phyloP scores from a whole-genome alignment of 2,113 vertebrate genomes.

The Cisticola juncidis region DNA sequence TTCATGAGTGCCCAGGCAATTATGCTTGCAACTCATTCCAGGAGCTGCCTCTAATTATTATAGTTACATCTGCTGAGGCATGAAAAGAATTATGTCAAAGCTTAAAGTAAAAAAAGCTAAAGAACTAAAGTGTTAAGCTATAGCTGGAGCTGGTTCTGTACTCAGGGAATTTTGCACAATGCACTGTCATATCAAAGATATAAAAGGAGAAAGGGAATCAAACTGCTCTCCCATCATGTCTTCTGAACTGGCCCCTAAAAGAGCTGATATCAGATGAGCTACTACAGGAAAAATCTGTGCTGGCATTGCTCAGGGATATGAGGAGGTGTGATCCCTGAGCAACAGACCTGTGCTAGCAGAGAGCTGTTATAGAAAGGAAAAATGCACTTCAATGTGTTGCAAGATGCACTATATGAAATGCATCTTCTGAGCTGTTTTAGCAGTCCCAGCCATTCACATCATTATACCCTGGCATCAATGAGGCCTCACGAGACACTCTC shows the following conservation, averaged over 20 bases:
- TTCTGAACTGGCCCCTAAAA: neutral
- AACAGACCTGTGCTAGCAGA: neutral
- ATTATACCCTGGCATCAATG: neutral
- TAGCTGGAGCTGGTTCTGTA: neutral
- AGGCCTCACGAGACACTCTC: neutral
- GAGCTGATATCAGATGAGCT: neutral
- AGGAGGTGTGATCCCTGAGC: neutral
- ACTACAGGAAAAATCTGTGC: neutral
- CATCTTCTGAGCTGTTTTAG: neutral
- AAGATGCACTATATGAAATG: neutral
- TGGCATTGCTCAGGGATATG: neutral
- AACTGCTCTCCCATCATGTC: neutral
- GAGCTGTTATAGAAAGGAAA: neutral
- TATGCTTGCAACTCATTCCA: neutral
- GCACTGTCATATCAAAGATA: neutral
- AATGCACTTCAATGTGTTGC: fast-evolving
- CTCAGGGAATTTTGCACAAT: neutral
- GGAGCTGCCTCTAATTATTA: neutral
- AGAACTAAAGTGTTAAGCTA: neutral
- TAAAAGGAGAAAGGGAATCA: neutral
- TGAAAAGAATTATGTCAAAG: neutral
- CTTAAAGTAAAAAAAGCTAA: neutral
- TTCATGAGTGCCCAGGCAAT: neutral
- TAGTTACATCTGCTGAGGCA: neutral
- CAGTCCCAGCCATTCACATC: neutral